Evolutionary conservation across 1,140 invertebrate species (phyloP).

Genomic region (Ephestia elutella): DNA sequence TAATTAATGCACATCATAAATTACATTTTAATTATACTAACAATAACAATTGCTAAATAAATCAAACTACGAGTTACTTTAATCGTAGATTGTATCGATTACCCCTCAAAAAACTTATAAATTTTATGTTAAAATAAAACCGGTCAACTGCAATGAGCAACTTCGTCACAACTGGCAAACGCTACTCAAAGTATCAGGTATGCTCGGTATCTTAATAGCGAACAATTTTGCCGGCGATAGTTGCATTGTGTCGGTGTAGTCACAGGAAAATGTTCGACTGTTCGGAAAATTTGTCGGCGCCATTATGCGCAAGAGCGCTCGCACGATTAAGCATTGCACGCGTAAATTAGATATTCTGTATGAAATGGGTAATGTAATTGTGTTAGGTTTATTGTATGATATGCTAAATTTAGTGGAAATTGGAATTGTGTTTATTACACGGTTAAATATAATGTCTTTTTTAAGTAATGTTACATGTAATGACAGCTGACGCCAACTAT

Average conservation of each 20-base stretch:
- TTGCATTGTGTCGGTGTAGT: conserved; percentile 66
- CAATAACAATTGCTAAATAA: too few relatives aligned
- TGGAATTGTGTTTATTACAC: background rate
- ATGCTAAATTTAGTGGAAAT: background rate
- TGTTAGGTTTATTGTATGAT: background rate
- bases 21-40: too few relatives aligned
- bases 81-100: too few relatives aligned
- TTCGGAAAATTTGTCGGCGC: conserved; percentile 69
- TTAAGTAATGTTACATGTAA: too few relatives aligned
- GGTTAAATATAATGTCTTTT: too few relatives aligned
- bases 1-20: too few relatives aligned
- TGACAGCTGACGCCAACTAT: too few relatives aligned
- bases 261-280: conserved; percentile 67
- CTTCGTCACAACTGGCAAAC: background rate
- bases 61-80: too few relatives aligned
- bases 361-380: background rate
- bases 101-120: too few relatives aligned
- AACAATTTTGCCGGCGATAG: conserved; percentile 66
- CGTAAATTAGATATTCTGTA: conserved; percentile 15
- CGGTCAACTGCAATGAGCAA: background rate
- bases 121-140: too few relatives aligned
- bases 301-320: conserved; percentile 63
- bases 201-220: conserved; percentile 48
- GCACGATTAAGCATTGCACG: conserved; percentile 65
- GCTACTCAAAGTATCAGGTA: background rate